Evolutionary conservation across 2,113 vertebrate species (phyloP), one percentile per base, ranked within the genome.

Genomic region (Anser brachyrhynchus): DNA sequence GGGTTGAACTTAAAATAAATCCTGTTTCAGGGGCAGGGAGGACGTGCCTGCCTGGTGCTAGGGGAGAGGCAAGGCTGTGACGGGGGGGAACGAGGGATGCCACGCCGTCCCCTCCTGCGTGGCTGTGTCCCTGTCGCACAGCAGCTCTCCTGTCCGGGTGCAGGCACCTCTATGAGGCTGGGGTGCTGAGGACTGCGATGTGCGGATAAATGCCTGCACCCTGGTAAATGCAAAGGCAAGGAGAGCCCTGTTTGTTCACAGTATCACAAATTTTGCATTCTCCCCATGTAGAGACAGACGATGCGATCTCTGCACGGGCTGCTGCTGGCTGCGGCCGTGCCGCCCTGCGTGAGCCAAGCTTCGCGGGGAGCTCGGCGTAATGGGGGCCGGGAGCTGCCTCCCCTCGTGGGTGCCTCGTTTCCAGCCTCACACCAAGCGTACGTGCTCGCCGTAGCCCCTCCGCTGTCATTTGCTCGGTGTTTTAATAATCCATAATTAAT

Each of bases 401-500:
- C 29, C 85, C 59, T 73, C 71, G 1, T 1, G 0, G 37, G 58
- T 37, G 64, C 79, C 85, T 28, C 64, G 1, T 52, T 93, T 55
- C 82, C 88, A 85, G 66, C 90, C 74, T 94, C 92, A 35, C 66
- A 26, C 28, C 35, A 87, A 15, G 58, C 22, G 1, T 69, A 82
- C 11, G 0, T 37, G 1, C 49, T 86, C 87, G 33, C 74, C 43
- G 54, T 1, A 1, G 95, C 82, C 95, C 69, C 90, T 94, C 51
- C 31, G 92, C 95, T 92, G 88, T 83, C 95, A 2, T 77, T 83
- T 92, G 37, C 69, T 0, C 2, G 49, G 55, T 14, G 79, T 75
- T 89, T 93, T 92, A 94, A 89, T 95, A 90, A 94, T 77, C 90
- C 58, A 10, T 86, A 83, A 90, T 93, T 55, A 92, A 55, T 77